These are phyloP conservation scores for Rattus rattus DNA, from an alignment of 2,113 vertebrate genomes.

Conservation along the genomic window DNA sequence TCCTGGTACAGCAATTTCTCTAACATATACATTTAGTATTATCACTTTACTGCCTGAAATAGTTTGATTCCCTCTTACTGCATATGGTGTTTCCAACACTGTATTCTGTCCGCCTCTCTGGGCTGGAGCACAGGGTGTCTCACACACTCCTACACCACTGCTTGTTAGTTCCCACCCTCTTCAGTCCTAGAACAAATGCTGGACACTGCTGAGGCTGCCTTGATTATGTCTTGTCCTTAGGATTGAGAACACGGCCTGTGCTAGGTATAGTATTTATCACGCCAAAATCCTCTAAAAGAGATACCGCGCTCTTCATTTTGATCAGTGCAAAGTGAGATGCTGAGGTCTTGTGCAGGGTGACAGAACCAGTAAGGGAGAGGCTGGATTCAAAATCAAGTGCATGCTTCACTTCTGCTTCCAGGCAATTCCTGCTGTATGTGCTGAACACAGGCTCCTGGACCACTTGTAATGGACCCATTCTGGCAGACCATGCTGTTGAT, in stretches of 20 bases:
- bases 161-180: neutral
- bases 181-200: neutral
- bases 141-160: accelerated
- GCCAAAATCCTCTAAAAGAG: neutral
- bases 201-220: neutral
- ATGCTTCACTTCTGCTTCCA: neutral
- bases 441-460: neutral
- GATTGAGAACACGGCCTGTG: neutral
- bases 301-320: neutral
- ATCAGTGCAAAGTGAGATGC: neutral
- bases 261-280: neutral
- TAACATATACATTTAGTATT: neutral
- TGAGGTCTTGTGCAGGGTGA: neutral
- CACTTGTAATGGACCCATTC: neutral
- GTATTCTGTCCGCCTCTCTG: neutral
- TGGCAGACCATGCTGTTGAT: neutral
- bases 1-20: neutral
- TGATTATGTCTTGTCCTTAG: neutral
- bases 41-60: neutral
- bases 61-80: neutral
- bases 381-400: neutral
- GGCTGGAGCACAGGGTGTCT: neutral
- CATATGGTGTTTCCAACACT: neutral
- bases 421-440: neutral
- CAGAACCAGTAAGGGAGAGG: neutral